Percentiles rank a stretch among this genome's conserved stretches.
Evolutionary conservation across 2,888 invertebrate genomes (phyloP).

Genomic region (Hydrotaea cyrtoneurina): DNA sequence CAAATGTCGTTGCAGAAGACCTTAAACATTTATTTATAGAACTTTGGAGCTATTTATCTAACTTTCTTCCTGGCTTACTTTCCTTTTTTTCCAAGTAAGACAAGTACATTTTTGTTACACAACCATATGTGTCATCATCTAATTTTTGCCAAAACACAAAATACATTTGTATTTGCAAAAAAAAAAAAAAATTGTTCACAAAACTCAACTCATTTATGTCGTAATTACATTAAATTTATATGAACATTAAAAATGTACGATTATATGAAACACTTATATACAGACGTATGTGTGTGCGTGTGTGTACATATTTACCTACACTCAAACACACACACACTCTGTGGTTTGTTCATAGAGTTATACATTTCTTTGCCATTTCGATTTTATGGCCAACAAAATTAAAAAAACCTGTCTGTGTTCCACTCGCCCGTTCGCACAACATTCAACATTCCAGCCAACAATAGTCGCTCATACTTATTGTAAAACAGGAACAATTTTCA

Average conservation of each 20-base stretch:
- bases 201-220: constrained; percentile 21
- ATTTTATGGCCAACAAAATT: constrained; percentile 26
- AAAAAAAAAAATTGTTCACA: background rate
- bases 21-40: too few relatives aligned
- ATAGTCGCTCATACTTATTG: background rate
- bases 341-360: constrained; percentile 4
- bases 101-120: background rate
- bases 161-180: constrained; percentile 16
- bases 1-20: too few relatives aligned
- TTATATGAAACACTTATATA: constrained; percentile 16
- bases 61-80: too few relatives aligned
- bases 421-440: constrained; percentile 8
- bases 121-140: constrained; percentile 33
- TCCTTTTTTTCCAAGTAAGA: background rate
- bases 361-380: constrained; percentile 35
- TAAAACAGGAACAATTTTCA: constrained; percentile 56
- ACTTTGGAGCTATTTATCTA: too few relatives aligned
- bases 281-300: constrained; percentile 1
- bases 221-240: constrained; percentile 36
- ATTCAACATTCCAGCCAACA: constrained; percentile 31
- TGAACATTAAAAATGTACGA: constrained; percentile 31
- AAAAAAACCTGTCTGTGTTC: constrained; percentile 3
- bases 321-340: too few relatives aligned
- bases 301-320: background rate
- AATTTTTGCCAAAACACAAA: constrained; percentile 30